phyloP scores from a whole-genome alignment of 2,888 invertebrate species.

The Malacosoma neustria region DNA sequence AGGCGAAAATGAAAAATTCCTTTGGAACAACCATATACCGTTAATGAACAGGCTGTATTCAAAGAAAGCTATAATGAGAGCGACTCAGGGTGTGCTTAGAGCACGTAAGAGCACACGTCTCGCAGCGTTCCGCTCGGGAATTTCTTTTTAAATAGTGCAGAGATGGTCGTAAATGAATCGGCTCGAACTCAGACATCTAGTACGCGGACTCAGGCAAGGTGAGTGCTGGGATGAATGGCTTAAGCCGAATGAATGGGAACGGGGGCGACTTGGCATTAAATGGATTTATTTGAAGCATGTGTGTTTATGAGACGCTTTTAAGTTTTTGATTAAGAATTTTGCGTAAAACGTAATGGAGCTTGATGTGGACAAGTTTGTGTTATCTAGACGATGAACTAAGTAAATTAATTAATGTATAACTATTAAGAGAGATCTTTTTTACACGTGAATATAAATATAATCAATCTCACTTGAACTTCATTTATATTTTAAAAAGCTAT shows the following conservation, averaged over 20 bases:
- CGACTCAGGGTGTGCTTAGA: constrained; percentile 3
- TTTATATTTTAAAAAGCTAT: too few species aligned
- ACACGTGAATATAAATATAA: too few species aligned
- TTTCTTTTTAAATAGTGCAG: constrained; percentile 34
- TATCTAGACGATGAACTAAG: too few species aligned
- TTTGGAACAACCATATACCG: constrained; percentile 25
- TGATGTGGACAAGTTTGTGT: too few species aligned
- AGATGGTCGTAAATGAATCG: constrained; percentile 35
- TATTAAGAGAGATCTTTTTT: too few species aligned
- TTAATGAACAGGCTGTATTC: constrained; percentile 26
- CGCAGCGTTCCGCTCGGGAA: constrained; percentile 15
- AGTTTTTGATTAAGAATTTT: background rate
- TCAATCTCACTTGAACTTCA: too few species aligned
- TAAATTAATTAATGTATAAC: too few species aligned
- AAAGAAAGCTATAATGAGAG: constrained; percentile 26
- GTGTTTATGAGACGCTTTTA: background rate
- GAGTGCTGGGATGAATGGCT: constrained; percentile 21
- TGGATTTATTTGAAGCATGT: constrained; percentile 6
- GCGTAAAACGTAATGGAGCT: background rate
- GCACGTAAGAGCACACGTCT: constrained; percentile 18
- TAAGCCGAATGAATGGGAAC: constrained; percentile 17
- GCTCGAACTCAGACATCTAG: constrained; percentile 15
- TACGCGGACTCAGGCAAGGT: background rate
- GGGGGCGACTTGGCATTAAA: constrained; percentile 15
- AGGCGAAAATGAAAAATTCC: constrained; percentile 65